A percentile compares a stretch with the other conserved stretches of the same genome.
Conservation (phyloP, 1,140 invertebrate genomes). For the Drosophila leontia region DNA sequence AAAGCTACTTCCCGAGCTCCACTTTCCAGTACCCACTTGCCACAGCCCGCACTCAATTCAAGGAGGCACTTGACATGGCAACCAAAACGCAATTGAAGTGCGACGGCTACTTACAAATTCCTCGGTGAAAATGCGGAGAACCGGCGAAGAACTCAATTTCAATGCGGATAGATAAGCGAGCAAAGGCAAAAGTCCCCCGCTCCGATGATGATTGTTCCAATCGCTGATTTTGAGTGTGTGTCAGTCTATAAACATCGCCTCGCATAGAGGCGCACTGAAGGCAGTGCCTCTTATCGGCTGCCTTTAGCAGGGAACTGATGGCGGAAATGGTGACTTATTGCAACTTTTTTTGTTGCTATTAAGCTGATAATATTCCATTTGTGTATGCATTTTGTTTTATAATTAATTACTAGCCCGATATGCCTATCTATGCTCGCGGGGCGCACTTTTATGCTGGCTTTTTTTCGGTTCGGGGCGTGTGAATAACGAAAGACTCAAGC, state of each 20-base stretch:
- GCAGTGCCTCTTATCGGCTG: constrained; percentile 46
- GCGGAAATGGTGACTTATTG: constrained; percentile 80
- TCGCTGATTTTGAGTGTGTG: constrained; percentile 77
- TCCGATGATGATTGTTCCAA: constrained; percentile 75
- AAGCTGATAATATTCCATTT: constrained; percentile 25
- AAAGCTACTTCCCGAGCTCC: constrained; percentile 43
- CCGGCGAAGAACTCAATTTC: constrained; percentile 65
- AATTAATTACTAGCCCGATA: constrained; percentile 58
- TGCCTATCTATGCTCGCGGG: constrained; percentile 22
- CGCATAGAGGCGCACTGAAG: constrained; percentile 41
- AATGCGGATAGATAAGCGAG: constrained; percentile 68
- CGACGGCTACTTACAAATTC: constrained; percentile 73
- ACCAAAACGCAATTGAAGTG: constrained; percentile 70
- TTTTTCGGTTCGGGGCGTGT: constrained; percentile 7
- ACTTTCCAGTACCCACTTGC: constrained; percentile 21
- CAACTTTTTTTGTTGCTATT: constrained; percentile 32
- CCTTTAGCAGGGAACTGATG: constrained; percentile 56
- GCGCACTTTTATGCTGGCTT: constrained; percentile 56
- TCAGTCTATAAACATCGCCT: constrained; percentile 56
- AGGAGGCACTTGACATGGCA: constrained; percentile 61
- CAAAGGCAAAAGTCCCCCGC: constrained; percentile 20
- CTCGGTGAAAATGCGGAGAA: constrained; percentile 2
- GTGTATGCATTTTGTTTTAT: constrained; percentile 45
- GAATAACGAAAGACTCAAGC: constrained; percentile 72
- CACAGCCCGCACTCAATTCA: constrained; percentile 20